These are phyloP conservation scores for Meandrusa payeni DNA, from an alignment of 2,888 invertebrate species.

Conservation along the genomic window DNA sequence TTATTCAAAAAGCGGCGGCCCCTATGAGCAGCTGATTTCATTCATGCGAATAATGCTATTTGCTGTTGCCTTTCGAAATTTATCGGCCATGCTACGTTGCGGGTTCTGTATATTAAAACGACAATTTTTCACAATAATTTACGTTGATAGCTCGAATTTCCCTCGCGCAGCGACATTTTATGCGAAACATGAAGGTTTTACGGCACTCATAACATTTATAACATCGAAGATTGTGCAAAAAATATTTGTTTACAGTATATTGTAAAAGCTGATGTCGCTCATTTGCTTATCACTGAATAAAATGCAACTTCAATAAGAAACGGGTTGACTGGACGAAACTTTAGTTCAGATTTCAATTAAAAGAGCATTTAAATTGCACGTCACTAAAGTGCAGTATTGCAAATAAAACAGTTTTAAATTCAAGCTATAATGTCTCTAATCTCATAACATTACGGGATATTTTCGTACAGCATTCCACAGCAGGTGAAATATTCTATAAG, in stretches of 20 bases:
- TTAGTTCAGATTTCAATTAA: constrained; percentile 44
- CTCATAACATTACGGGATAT: constrained; percentile 13
- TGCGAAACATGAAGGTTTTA: constrained; percentile 18
- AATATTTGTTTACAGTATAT: constrained; percentile 2
- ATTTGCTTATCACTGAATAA: constrained; percentile 14
- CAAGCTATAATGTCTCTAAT: constrained; percentile 20
- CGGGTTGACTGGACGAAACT: constrained; percentile 20
- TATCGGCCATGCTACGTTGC: constrained; percentile 11
- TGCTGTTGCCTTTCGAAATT: constrained; percentile 24
- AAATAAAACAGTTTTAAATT: constrained; percentile 21
- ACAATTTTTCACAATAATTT: constrained; percentile 3
- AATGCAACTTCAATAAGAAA: constrained; percentile 16
- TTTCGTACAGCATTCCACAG: constrained; percentile 18
- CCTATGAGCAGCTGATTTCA: constrained; percentile 65
- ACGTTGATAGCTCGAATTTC: constrained; percentile 5
- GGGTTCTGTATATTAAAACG: constrained; percentile 4
- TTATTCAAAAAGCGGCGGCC: constrained; percentile 42
- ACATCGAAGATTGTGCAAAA: constrained; percentile 12
- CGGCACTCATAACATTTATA: constrained; percentile 15
- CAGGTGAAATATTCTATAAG: constrained; percentile 29
- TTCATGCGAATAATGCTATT: constrained; percentile 41
- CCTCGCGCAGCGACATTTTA: constrained; percentile 9
- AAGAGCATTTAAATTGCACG: constrained; percentile 36
- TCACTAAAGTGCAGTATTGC: constrained; percentile 27
- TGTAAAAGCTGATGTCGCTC: constrained; percentile 7